These are phyloP conservation scores for Micrasema longulum DNA, from an alignment of 1,140 invertebrate genomes.

Conservation along the genomic window DNA sequence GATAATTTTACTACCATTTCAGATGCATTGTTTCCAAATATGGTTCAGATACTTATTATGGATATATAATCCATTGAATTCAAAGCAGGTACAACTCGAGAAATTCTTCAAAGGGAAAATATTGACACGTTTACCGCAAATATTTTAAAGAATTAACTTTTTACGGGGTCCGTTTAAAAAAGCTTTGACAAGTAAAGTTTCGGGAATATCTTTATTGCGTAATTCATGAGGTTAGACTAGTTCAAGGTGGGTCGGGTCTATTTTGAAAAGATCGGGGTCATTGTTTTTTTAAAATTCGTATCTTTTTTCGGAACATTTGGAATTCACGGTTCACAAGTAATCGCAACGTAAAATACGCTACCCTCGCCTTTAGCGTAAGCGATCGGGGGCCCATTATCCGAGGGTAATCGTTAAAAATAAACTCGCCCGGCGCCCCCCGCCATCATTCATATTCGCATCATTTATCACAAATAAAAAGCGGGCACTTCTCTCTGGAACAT, in stretches of 20 bases:
- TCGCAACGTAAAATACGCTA: constrained; percentile 32
- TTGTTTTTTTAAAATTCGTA: not conserved
- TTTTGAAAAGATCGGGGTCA: not conserved
- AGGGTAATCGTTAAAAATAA: constrained; percentile 54
- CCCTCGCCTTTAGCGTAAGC: constrained; percentile 35
- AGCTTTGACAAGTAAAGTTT: too few species aligned
- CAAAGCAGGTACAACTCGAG: too few species aligned
- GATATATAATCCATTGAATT: too few species aligned
- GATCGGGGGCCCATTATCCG: constrained; percentile 38
- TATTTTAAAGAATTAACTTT: too few species aligned
- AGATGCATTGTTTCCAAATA: constrained; percentile 2
- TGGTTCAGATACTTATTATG: not conserved
- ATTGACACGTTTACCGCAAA: too few species aligned
- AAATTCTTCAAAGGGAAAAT: too few species aligned
- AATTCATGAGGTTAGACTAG: too few species aligned
- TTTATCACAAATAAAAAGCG: constrained; percentile 56
- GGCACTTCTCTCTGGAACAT: constrained; percentile 53
- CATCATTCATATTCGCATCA: constrained; percentile 56
- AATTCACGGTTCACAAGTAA: constrained; percentile 33
- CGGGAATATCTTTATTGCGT: too few species aligned
- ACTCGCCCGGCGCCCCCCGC: constrained; percentile 41
- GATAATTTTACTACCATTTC: not conserved
- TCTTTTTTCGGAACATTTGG: constrained; percentile 15
- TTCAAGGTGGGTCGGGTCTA: too few species aligned
- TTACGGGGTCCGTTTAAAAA: too few species aligned